Evolutionary conservation across 2,113 vertebrate species (phyloP).

Genomic region (Psephotus haematonotus): DNA sequence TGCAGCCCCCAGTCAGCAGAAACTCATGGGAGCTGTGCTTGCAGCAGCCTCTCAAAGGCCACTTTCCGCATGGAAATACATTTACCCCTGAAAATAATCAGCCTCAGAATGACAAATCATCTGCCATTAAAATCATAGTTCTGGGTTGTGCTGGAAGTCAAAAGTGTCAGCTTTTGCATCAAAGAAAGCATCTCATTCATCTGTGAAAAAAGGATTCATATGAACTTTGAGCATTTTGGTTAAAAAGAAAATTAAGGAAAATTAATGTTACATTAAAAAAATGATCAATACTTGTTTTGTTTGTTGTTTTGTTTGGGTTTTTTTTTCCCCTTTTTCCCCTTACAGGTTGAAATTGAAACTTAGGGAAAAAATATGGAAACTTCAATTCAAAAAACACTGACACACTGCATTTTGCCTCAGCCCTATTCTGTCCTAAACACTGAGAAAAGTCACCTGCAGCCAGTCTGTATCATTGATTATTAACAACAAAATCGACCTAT

Average conservation of each 20-base stretch:
- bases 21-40: accelerated
- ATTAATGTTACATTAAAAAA: background rate
- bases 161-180: background rate
- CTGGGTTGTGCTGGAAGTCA: background rate
- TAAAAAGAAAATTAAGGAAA: background rate
- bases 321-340: accelerated
- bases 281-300: background rate
- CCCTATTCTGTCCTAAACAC: background rate
- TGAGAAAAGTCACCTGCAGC: background rate
- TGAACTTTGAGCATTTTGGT: background rate
- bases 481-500: background rate
- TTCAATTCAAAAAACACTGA: background rate
- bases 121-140: slow-evolving; percentile 9
- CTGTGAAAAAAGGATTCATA: background rate
- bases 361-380: background rate
- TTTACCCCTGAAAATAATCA: background rate
- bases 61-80: background rate
- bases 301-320: too few species aligned
- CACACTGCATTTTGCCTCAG: background rate
- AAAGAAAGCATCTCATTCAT: background rate
- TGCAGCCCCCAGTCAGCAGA: background rate
- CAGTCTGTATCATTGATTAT: too few species aligned
- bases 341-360: background rate
- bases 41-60: background rate
- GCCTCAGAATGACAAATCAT: background rate